phyloP scores from a whole-genome alignment of 2,888 invertebrate species.

The Octodonta nipae region DNA sequence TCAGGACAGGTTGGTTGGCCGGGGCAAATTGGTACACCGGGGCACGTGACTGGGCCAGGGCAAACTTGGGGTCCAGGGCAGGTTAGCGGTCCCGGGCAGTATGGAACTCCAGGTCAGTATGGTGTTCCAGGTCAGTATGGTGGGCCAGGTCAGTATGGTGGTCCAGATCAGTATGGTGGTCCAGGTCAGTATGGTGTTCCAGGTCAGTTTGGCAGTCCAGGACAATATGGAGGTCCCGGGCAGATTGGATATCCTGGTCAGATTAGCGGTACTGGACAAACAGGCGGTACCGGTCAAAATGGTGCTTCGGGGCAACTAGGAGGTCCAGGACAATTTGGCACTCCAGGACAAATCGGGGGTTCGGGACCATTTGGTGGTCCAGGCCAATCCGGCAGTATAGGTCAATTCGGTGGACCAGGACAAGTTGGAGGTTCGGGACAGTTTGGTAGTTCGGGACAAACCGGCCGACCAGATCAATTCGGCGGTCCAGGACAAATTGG shows the following conservation, averaged over 20 bases:
- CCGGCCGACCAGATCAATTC: slow-evolving; percentile 4
- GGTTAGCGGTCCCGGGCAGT: background rate
- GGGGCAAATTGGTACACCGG: slow-evolving; percentile 8
- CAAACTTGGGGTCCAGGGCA: slow-evolving; percentile 2
- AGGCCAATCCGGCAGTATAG: slow-evolving; percentile 3
- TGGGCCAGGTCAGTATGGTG: slow-evolving; percentile 8
- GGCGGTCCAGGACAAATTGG: slow-evolving; percentile 2
- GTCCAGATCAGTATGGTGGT: background rate
- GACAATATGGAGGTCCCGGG: slow-evolving; percentile 2
- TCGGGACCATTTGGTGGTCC: background rate
- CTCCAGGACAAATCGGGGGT: slow-evolving; percentile 5
- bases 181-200: slow-evolving; percentile 1
- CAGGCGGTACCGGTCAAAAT: slow-evolving; percentile 4
- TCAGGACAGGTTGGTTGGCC: slow-evolving; percentile 5
- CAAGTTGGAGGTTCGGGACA: slow-evolving; percentile 6
- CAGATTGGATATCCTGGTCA: slow-evolving; percentile 5
- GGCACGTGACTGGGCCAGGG: background rate
- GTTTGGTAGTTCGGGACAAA: background rate
- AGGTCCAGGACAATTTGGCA: slow-evolving; percentile 1
- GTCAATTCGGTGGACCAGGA: slow-evolving; percentile 5
- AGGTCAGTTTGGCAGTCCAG: background rate
- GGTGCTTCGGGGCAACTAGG: background rate
- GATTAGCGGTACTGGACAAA: background rate
- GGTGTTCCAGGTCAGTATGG: slow-evolving; percentile 5
- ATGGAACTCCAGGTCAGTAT: slow-evolving; percentile 1